Conservation (phyloP, 2,888 invertebrate species). For the Pollenia amentaria region DNA sequence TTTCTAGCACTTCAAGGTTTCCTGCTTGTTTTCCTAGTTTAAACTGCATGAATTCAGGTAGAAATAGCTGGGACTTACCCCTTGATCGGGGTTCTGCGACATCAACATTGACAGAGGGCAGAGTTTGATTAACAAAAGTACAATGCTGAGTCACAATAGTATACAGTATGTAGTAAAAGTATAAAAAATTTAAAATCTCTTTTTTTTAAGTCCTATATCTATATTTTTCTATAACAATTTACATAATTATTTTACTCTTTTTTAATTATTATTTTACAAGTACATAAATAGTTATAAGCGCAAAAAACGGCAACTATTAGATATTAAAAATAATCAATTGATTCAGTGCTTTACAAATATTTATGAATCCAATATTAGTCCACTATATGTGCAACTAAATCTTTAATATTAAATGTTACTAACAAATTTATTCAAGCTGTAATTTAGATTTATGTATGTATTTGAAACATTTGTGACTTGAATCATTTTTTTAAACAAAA, state of each 20-base stretch:
- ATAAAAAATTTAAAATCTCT: too few relatives aligned
- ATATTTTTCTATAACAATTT: too few relatives aligned
- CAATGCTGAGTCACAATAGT: neutral
- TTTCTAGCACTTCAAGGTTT: neutral
- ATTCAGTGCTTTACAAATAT: neutral
- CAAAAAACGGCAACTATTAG: too few relatives aligned
- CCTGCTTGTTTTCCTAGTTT: neutral
- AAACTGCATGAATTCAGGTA: neutral
- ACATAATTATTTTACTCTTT: too few relatives aligned
- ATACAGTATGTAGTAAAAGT: too few relatives aligned
- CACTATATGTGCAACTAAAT: neutral
- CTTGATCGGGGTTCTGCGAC: neutral
- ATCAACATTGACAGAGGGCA: constrained; percentile 2
- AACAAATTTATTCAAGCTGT: neutral
- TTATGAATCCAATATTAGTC: neutral
- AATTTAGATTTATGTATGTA: neutral
- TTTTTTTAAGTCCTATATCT: too few relatives aligned
- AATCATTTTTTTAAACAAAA: neutral
- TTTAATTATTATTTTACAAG: too few relatives aligned
- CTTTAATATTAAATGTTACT: neutral
- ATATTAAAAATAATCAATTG: too few relatives aligned
- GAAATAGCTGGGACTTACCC: neutral
- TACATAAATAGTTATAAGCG: too few relatives aligned
- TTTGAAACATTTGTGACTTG: neutral
- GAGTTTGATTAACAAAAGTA: neutral